phyloP scores from a whole-genome alignment of 2,888 invertebrate genomes.

The Agrochola lychnidis region DNA sequence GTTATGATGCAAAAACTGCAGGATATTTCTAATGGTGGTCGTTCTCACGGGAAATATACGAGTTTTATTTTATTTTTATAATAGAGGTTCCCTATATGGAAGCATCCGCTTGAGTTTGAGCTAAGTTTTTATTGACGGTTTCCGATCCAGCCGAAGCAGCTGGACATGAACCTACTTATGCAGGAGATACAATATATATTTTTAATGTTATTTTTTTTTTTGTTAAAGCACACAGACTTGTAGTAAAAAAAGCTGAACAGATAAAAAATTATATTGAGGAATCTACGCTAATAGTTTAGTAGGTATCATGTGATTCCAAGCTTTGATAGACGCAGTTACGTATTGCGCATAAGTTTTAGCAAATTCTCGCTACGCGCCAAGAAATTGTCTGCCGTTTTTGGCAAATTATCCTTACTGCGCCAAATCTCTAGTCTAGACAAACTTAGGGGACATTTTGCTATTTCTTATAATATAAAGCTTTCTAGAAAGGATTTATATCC shows the following conservation, averaged over 20 bases:
- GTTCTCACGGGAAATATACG: slow-evolving; percentile 42
- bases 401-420: slow-evolving; percentile 34
- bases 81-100: slow-evolving; percentile 17
- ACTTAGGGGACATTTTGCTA: slow-evolving; percentile 16
- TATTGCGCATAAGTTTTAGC: slow-evolving; percentile 1
- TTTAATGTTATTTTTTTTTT: not conserved
- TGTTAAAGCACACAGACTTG: not conserved
- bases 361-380: slow-evolving; percentile 33
- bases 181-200: not conserved
- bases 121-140: slow-evolving; percentile 33
- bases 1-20: slow-evolving; percentile 42
- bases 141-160: slow-evolving; percentile 6
- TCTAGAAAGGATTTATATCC: slow-evolving; percentile 2
- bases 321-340: not conserved
- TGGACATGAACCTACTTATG: not conserved
- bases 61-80: slow-evolving; percentile 44
- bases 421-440: slow-evolving; percentile 41
- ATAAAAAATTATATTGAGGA: not conserved
- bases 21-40: slow-evolving; percentile 35
- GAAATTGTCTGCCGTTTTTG: slow-evolving; percentile 23
- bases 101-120: not conserved
- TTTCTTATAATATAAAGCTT: slow-evolving; percentile 1
- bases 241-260: not conserved
- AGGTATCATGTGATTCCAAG: not conserved
- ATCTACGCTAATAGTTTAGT: not conserved